Conservation (phyloP, 1,140 invertebrate species). For the Cataglyphis hispanica region DNA sequence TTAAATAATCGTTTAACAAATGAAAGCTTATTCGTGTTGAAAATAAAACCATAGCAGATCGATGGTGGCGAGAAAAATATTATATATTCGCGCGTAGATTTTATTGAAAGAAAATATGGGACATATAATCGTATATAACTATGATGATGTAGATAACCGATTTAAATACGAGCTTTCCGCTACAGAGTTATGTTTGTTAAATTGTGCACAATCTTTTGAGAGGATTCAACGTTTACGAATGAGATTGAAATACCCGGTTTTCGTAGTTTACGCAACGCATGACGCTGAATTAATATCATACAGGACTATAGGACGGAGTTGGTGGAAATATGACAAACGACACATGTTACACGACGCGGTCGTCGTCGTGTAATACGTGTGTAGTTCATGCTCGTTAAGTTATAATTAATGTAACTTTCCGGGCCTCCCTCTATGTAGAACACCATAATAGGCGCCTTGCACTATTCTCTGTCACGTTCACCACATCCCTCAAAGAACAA, state of each 20-base stretch:
- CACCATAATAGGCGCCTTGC: constrained; percentile 47
- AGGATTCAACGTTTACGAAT: constrained; percentile 49
- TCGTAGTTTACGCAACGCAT: constrained; percentile 55
- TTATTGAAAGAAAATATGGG: not conserved
- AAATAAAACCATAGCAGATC: not conserved
- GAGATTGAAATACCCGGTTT: constrained; percentile 56
- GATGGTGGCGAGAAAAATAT: not conserved
- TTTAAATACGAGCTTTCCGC: constrained; percentile 16
- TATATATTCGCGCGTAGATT: not conserved
- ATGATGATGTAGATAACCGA: not conserved
- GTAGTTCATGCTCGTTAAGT: constrained; percentile 63
- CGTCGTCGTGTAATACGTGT: constrained; percentile 62
- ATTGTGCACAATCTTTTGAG: constrained; percentile 26
- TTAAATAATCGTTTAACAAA: not conserved
- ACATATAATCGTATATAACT: not conserved
- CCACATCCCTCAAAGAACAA: constrained; percentile 37
- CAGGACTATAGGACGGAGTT: constrained; percentile 24
- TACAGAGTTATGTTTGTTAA: constrained; percentile 38
- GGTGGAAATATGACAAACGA: constrained; percentile 56
- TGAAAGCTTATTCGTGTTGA: not conserved
- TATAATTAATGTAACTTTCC: constrained; percentile 66
- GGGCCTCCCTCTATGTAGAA: constrained; percentile 21
- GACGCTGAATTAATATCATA: constrained; percentile 54
- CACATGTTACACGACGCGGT: constrained; percentile 53
- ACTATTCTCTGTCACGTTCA: constrained; percentile 27